A percentile compares a stretch with the other conserved stretches of the same genome.
These are phyloP conservation scores for Spea bombifrons DNA, from an alignment of 2,113 vertebrate genomes.

Conservation along the genomic window DNA sequence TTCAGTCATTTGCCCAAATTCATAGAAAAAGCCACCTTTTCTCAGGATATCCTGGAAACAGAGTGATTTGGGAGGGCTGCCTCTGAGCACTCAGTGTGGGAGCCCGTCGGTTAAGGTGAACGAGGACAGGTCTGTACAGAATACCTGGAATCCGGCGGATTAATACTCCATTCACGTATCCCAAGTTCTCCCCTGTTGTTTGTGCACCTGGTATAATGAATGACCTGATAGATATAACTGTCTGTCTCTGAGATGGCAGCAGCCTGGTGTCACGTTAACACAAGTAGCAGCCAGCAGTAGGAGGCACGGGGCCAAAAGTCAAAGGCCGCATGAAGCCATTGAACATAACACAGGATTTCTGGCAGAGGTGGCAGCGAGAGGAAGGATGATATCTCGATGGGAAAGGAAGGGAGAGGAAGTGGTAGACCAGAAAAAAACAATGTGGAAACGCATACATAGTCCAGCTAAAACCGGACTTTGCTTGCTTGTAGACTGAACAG, in stretches of 20 bases:
- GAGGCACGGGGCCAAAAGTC: conserved; percentile 12
- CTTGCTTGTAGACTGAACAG: too few species aligned
- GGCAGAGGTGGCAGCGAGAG: conserved; percentile 40
- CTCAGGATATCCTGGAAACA: too few species aligned
- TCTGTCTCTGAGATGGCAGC: conserved; percentile 28
- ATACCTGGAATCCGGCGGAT: not conserved
- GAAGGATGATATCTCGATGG: conserved; percentile 38
- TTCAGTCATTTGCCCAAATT: too few species aligned
- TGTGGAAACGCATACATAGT: conserved; percentile 25
- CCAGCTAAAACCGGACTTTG: conserved; percentile 12
- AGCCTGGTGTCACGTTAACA: conserved; percentile 31
- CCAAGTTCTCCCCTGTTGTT: not conserved
- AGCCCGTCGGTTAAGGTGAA: not conserved
- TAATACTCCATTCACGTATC: conserved; percentile 1
- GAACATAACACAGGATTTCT: conserved; percentile 39
- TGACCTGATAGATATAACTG: conserved; percentile 24
- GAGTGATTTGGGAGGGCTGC: too few species aligned
- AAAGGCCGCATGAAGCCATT: conserved; percentile 25
- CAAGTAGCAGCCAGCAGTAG: conserved; percentile 22
- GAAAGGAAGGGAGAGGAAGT: conserved; percentile 43
- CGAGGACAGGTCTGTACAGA: not conserved
- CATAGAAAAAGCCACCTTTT: too few species aligned
- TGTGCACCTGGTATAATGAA: conserved; percentile 23
- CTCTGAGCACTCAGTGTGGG: too few species aligned
- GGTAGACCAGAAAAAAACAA: conserved; percentile 34